These are phyloP conservation scores for Hippocampus abdominalis DNA, from an alignment of 2,113 vertebrate species.

Conservation along the genomic window DNA sequence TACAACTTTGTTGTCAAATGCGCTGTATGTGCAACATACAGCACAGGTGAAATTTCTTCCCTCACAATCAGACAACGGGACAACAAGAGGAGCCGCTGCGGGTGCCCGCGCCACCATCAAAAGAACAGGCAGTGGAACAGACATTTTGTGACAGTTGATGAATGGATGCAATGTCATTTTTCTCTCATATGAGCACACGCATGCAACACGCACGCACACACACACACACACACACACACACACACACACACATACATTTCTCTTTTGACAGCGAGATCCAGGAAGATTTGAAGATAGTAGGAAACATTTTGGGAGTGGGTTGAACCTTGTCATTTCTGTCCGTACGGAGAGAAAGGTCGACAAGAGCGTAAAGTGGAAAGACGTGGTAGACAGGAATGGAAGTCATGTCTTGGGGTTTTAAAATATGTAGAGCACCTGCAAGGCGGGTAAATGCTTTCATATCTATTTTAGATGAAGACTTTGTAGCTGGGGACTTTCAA, in stretches of 20 bases:
- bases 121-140: conserved; percentile 28
- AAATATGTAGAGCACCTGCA: conserved; percentile 8
- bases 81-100: too few species aligned
- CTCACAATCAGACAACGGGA: too few species aligned
- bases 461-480: conserved; percentile 21
- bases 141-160: background rate
- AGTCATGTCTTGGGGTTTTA: conserved; percentile 8
- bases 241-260: conserved; percentile 8
- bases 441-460: background rate
- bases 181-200: conserved; percentile 10
- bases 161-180: conserved; percentile 54
- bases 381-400: conserved; percentile 1
- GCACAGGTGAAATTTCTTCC: too few species aligned
- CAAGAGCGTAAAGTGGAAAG: conserved; percentile 5
- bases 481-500: background rate
- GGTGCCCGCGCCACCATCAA: too few species aligned
- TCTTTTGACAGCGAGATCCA: conserved; percentile 19
- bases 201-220: background rate
- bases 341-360: background rate
- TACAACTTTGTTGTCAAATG: too few species aligned
- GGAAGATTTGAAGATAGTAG: conserved; percentile 38
- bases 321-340: conserved; percentile 6
- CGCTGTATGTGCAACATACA: too few species aligned
- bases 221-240: conserved; percentile 4
- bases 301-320: conserved; percentile 33